Percentiles rank a stretch among this genome's conserved stretches.
These are phyloP conservation scores for Desmophyllum pertusum DNA, from an alignment of 92 coral and sea anemone genomes.

Conservation along the genomic window DNA sequence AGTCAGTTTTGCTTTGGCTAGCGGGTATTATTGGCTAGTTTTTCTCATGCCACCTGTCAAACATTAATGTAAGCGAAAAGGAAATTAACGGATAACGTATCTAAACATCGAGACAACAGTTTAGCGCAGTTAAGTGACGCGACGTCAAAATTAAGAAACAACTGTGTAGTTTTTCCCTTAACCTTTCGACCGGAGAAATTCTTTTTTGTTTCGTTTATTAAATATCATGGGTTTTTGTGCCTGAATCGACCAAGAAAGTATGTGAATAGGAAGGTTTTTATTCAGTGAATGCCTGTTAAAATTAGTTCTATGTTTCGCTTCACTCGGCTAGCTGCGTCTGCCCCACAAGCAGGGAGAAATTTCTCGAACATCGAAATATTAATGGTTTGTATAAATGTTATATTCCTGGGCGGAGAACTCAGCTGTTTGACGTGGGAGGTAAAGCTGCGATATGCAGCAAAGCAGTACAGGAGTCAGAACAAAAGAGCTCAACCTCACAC, in stretches of 20 bases:
- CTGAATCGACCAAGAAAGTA: neutral
- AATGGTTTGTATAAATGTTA: constrained; percentile 4
- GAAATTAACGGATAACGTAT: constrained; percentile 15
- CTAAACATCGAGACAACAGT: neutral
- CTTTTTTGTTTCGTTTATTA: neutral
- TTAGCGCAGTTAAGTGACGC: constrained; percentile 28
- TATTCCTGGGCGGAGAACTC: constrained; percentile 1
- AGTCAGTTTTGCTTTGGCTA: neutral
- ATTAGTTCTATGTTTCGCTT: neutral
- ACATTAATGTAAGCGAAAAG: constrained; percentile 22
- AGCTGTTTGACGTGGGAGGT: neutral
- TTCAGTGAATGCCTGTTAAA: neutral
- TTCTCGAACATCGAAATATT: neutral
- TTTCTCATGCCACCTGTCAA: constrained; percentile 18
- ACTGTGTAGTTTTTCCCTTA: constrained; percentile 6
- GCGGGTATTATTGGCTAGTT: neutral
- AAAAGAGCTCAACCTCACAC: neutral
- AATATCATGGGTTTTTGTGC: neutral
- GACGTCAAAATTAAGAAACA: constrained; percentile 21
- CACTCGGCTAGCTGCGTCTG: neutral
- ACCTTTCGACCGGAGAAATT: constrained; percentile 1
- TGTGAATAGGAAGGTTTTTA: neutral
- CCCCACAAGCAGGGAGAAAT: neutral
- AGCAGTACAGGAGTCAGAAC: neutral
- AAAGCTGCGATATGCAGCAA: neutral